Percentiles rank a stretch among this genome's conserved stretches.
phyloP scores from a whole-genome alignment of 2,113 vertebrate species.

The Lampris megalopsis region DNA sequence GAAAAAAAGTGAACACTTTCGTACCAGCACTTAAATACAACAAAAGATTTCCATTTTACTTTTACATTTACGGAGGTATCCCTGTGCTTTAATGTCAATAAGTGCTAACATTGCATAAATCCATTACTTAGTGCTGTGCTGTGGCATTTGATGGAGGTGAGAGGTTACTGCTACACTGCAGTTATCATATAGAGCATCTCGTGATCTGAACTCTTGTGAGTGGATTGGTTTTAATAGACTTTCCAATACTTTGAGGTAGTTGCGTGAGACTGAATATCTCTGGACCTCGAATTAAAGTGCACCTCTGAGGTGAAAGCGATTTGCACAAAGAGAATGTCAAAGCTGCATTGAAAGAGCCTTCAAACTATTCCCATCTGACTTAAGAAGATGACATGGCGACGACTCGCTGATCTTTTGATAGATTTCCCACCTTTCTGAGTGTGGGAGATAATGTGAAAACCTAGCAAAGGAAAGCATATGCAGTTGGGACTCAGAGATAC shows the following conservation, averaged over 20 bases:
- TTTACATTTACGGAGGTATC: slow-evolving; percentile 71
- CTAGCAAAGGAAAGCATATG: slow-evolving; percentile 32
- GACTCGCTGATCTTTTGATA: slow-evolving; percentile 62
- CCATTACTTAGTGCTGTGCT: slow-evolving; percentile 81
- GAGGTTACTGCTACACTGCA: slow-evolving; percentile 80
- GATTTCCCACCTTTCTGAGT: slow-evolving; percentile 55
- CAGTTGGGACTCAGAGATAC: slow-evolving; percentile 11
- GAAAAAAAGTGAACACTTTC: slow-evolving; percentile 43
- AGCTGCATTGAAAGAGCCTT: slow-evolving; percentile 71
- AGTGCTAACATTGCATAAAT: slow-evolving; percentile 86
- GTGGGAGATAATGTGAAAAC: slow-evolving; percentile 62
- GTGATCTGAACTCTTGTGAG: slow-evolving; percentile 84
- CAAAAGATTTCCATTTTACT: slow-evolving; percentile 73
- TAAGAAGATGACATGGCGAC: slow-evolving; percentile 73
- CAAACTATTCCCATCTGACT: slow-evolving; percentile 77
- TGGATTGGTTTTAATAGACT: slow-evolving; percentile 85
- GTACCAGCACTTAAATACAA: slow-evolving; percentile 55
- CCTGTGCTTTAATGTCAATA: slow-evolving; percentile 80
- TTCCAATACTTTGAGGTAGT: slow-evolving; percentile 79
- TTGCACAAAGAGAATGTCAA: slow-evolving; percentile 84
- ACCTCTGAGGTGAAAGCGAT: slow-evolving; percentile 81
- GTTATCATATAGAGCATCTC: slow-evolving; percentile 82
- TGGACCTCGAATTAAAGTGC: slow-evolving; percentile 79
- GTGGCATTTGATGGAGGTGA: slow-evolving; percentile 84
- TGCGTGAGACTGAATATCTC: slow-evolving; percentile 79